Evolutionary conservation across 2,113 vertebrate species (phyloP).

Genomic region (Trichomycterus rosablanca): DNA sequence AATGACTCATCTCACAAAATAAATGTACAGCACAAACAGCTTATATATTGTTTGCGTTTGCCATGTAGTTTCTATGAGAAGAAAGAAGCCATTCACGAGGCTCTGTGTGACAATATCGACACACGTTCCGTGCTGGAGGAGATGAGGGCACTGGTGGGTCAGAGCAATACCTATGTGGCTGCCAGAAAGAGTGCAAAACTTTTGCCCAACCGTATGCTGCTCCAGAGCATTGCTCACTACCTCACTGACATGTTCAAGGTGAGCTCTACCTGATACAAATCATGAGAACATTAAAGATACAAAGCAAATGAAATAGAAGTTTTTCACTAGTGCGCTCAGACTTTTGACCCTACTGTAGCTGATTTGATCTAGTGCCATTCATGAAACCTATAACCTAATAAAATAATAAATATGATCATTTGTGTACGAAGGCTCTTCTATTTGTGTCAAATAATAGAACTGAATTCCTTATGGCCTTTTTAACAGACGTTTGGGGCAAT

Average conservation of each 20-base stretch:
- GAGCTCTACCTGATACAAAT: conserved; percentile 23
- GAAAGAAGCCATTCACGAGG: conserved; percentile 78
- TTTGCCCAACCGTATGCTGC: conserved; percentile 76
- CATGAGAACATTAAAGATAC: no score
- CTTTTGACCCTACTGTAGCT: no score
- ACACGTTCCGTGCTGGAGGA: conserved; percentile 86
- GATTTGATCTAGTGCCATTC: no score
- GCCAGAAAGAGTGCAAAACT: conserved; percentile 74
- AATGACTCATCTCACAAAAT: no score
- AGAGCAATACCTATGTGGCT: conserved; percentile 88
- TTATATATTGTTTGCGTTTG: background rate
- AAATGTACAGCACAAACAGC: no score
- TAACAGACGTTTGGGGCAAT: conserved; percentile 87
- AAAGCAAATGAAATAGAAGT: no score
- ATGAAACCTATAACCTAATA: background rate
- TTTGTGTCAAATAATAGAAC: no score
- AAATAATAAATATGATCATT: no score
- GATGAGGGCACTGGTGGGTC: conserved; percentile 81
- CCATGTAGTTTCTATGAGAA: conserved; percentile 76
- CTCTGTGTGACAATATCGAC: conserved; percentile 92
- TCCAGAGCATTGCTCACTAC: conserved; percentile 75
- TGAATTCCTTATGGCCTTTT: conserved; percentile 4
- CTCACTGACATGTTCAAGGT: conserved; percentile 89
- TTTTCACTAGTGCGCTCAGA: no score
- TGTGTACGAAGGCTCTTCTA: no score